Percentiles rank a stretch among this genome's conserved stretches.
phyloP scores from a whole-genome alignment of 2,113 vertebrate species.

The Galbula dea region DNA sequence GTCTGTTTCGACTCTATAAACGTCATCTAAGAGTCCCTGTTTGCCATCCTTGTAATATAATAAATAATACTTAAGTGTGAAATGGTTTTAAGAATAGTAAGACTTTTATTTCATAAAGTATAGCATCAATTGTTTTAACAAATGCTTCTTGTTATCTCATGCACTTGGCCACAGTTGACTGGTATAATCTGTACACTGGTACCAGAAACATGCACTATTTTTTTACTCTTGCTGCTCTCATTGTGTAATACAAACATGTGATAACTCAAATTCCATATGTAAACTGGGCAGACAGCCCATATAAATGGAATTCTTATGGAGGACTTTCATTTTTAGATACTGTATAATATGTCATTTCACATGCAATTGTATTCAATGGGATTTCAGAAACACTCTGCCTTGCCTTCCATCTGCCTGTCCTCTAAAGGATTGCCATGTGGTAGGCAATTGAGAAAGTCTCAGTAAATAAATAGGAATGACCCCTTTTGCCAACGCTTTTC shows the following conservation, averaged over 20 bases:
- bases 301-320: background rate
- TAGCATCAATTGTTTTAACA: background rate
- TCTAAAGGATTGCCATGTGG: background rate
- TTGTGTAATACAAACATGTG: background rate
- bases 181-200: background rate
- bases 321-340: background rate
- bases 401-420: accelerated
- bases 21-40: background rate
- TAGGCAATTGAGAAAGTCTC: background rate
- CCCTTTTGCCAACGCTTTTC: background rate
- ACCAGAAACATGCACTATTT: background rate
- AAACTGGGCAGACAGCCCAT: background rate
- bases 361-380: background rate
- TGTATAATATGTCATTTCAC: background rate
- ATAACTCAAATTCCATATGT: background rate
- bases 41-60: background rate
- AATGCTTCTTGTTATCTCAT: background rate
- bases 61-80: background rate
- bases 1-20: background rate
- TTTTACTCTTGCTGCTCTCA: background rate
- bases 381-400: background rate
- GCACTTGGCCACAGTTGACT: background rate
- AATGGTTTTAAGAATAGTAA: background rate
- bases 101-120: background rate
- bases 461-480: background rate